phyloP scores from a whole-genome alignment of 2,113 vertebrate genomes.

The Heterocephalus glaber region DNA sequence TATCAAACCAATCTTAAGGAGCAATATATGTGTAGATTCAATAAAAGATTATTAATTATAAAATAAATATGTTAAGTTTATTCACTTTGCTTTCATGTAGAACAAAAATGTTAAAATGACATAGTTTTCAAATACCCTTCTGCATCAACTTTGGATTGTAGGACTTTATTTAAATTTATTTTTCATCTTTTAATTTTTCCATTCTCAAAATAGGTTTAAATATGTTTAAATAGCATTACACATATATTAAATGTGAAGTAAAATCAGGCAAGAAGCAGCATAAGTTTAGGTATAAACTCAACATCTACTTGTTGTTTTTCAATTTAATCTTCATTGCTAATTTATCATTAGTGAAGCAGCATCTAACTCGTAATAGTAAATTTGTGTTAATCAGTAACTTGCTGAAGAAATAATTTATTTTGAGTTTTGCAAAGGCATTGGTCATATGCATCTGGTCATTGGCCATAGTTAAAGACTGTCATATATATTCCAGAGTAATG shows the following conservation, averaged over 20 bases:
- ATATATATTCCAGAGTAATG: slow-evolving; percentile 75
- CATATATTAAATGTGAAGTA: background rate
- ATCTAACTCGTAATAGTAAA: slow-evolving; percentile 43
- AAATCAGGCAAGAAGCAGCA: background rate
- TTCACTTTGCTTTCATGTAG: background rate
- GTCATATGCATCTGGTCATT: background rate
- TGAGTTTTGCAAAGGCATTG: slow-evolving; percentile 61
- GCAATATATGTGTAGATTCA: background rate
- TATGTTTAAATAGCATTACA: background rate
- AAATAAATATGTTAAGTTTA: background rate
- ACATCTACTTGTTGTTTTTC: background rate
- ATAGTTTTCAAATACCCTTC: background rate
- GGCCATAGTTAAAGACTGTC: slow-evolving; percentile 68
- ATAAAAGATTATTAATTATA: slow-evolving; percentile 23
- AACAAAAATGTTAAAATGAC: background rate
- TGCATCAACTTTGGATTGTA: background rate
- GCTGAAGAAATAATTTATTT: slow-evolving; percentile 52
- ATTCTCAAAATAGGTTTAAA: slow-evolving; percentile 9
- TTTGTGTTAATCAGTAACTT: slow-evolving; percentile 59
- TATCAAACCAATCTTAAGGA: background rate
- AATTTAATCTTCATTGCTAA: background rate
- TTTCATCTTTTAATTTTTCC: slow-evolving; percentile 11
- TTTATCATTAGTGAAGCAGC: background rate
- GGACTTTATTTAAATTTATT: background rate
- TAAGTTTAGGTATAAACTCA: background rate